Evolutionary conservation across 1,140 invertebrate genomes (phyloP).

Genomic region (Drosophila insularis): DNA sequence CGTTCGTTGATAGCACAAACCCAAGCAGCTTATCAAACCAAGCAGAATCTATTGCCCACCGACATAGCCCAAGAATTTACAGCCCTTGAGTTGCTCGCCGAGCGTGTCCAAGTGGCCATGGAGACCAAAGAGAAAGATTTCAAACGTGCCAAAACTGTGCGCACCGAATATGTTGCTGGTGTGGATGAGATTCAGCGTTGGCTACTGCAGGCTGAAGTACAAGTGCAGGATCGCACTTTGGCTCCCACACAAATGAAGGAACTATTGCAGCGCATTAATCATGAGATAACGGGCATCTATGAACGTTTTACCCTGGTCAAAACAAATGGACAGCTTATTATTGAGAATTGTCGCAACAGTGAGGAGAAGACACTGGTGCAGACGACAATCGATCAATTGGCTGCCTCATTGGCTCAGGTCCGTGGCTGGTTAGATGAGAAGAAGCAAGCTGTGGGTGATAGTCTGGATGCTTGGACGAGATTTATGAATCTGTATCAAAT

Average conservation of each 20-base stretch:
- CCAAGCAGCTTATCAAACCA: constrained; percentile 87
- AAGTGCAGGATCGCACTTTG: constrained; percentile 90
- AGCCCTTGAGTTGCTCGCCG: constrained; percentile 90
- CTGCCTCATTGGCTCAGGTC: constrained; percentile 88
- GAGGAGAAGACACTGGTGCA: constrained; percentile 90
- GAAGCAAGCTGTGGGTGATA: constrained; percentile 92
- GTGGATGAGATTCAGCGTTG: constrained; percentile 92
- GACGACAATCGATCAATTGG: constrained; percentile 89
- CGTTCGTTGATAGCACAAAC: constrained; percentile 86
- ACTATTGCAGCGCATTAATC: constrained; percentile 88
- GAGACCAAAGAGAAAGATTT: constrained; percentile 93
- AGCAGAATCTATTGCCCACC: constrained; percentile 87
- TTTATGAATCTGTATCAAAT: constrained; percentile 92
- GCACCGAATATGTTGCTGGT: constrained; percentile 90
- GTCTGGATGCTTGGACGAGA: constrained; percentile 92
- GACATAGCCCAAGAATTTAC: constrained; percentile 90
- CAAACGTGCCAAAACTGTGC: constrained; percentile 91
- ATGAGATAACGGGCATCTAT: constrained; percentile 87
- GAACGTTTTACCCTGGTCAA: constrained; percentile 91
- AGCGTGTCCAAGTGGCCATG: constrained; percentile 89
- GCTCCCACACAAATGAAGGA: constrained; percentile 91
- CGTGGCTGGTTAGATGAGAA: constrained; percentile 91
- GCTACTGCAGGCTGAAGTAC: constrained; percentile 91
- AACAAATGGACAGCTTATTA: constrained; percentile 89
- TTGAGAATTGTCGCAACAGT: constrained; percentile 90